Evolutionary conservation across 2,797 vertebrate genomes (phyloP).

Genomic region (Malacoctenus gilli): DNA sequence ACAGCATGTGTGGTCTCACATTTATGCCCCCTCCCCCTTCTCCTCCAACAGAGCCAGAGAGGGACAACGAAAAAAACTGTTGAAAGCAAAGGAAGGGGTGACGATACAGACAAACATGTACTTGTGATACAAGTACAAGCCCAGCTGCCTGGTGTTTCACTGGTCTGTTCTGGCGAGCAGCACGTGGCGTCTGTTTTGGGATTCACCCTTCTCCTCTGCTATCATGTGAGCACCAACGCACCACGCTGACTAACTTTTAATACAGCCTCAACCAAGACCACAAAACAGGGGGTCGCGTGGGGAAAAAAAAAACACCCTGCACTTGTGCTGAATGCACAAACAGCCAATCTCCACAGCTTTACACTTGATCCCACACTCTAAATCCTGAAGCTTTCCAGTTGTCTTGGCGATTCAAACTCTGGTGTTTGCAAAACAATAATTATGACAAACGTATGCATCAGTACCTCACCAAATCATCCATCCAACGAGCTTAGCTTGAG

Average conservation of each 20-base stretch:
- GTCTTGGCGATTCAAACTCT: slow-evolving; percentile 57
- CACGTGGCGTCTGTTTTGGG: not conserved
- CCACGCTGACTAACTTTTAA: slow-evolving; percentile 54
- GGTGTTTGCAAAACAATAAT: slow-evolving; percentile 73
- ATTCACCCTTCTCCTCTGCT: slow-evolving; percentile 39
- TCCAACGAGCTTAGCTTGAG: slow-evolving; percentile 56
- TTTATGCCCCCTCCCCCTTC: slow-evolving; percentile 45
- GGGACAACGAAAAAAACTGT: slow-evolving; percentile 20
- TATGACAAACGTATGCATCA: slow-evolving; percentile 66
- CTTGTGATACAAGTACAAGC: slow-evolving; percentile 18
- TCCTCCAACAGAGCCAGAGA: slow-evolving; percentile 22
- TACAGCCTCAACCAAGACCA: slow-evolving; percentile 10
- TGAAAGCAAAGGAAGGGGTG: slow-evolving; percentile 40
- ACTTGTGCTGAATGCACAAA: slow-evolving; percentile 32
- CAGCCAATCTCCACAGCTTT: slow-evolving; percentile 42
- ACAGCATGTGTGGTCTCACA: slow-evolving; percentile 81
- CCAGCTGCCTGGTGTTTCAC: slow-evolving; percentile 6
- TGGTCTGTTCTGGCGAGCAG: slow-evolving; percentile 12
- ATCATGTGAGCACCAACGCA: slow-evolving; percentile 27
- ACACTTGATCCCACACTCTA: slow-evolving; percentile 56
- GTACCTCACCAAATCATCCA: slow-evolving; percentile 61
- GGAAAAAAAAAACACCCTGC: not conserved
- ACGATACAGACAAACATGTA: slow-evolving; percentile 22
- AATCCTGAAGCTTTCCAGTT: slow-evolving; percentile 63
- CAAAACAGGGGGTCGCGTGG: slow-evolving; percentile 5